These are phyloP conservation scores for Harmothoe impar DNA, from an alignment of 2,888 invertebrate species.

Conservation along the genomic window DNA sequence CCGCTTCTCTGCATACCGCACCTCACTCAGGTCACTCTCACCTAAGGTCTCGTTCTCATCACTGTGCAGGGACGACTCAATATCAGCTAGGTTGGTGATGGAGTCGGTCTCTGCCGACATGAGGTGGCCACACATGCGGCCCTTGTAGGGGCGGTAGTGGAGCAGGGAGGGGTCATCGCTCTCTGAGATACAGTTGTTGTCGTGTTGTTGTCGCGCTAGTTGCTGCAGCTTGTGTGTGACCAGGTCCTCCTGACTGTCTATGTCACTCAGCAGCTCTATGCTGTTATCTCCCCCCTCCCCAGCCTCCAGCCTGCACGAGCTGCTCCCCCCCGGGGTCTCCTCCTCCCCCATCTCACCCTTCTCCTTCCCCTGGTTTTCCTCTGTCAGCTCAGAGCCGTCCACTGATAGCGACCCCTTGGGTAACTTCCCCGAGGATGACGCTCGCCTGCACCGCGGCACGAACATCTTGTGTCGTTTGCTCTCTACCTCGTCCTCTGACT, in stretches of 20 bases:
- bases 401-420: neutral
- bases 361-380: neutral
- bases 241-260: slow-evolving; percentile 48
- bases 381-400: neutral
- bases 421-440: slow-evolving; percentile 36
- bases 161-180: slow-evolving; percentile 35
- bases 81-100: slow-evolving; percentile 56
- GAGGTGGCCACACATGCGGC: neutral
- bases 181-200: slow-evolving; percentile 31
- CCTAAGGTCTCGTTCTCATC: slow-evolving; percentile 58
- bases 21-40: slow-evolving; percentile 56
- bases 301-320: neutral
- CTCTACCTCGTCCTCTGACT: slow-evolving; percentile 61
- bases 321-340: neutral
- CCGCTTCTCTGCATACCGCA: neutral
- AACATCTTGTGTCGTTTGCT: slow-evolving; percentile 57
- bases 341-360: neutral
- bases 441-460: slow-evolving; percentile 56
- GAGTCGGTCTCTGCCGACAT: slow-evolving; percentile 58
- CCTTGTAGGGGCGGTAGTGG: neutral
- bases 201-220: slow-evolving; percentile 38
- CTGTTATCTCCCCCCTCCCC: neutral
- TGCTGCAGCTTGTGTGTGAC: slow-evolving; percentile 56
- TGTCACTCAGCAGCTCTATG: slow-evolving; percentile 38
- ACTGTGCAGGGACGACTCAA: slow-evolving; percentile 60